Base-by-base conservation (phyloP, 1,140 invertebrate genomes). In the Drosophila varians region DNA sequence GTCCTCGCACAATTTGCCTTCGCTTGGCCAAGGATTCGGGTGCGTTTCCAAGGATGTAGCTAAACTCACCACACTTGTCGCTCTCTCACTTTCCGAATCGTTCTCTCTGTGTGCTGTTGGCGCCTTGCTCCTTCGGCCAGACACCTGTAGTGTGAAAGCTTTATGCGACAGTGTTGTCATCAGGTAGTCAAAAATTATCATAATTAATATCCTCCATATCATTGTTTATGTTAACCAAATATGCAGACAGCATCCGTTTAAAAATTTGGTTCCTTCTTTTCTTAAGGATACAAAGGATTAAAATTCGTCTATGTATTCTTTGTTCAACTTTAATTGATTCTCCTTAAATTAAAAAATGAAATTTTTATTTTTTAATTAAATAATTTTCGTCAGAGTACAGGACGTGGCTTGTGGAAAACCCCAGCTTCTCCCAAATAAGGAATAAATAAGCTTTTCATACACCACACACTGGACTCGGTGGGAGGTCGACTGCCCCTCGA, bases 61-160 rank as follows among this genome's bases (percentile, higher is more conserved):
- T 8, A 42, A 79, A 84, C 42, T 83, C 79, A 83, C 79, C 79
- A 83, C 71, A 72, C 55, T 38, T 66, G 66, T 49, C 72, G 79
- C 79, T 66, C 52, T 61, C 14, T 66, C 14, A 12, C 43, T 57
- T 51, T 57, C 45, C 40, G 16, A 21, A 45, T 23, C 36, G 21
- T 42, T 18, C 28, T 23, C 53, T 64, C 57, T 60, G 34, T 53
- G 40, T 16, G 65, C 31, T 56, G 53, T 56, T 52, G 54, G 45
- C 66, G 6, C 54, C 51, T 21, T 56, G 12, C 62, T 36, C 16
- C 16, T 8, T 14, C 16, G 11, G 18, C 25, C 69, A 58, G 75
- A 78, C 79, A 83, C 79, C 79, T 83, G 79, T 83, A 79, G 79
- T 78, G 65, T 57, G 48, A 58, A 75, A 84, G 79, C 80, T 83